Base-by-base conservation (phyloP, 2,888 invertebrate genomes). In the Habrosyne pyritoides region DNA sequence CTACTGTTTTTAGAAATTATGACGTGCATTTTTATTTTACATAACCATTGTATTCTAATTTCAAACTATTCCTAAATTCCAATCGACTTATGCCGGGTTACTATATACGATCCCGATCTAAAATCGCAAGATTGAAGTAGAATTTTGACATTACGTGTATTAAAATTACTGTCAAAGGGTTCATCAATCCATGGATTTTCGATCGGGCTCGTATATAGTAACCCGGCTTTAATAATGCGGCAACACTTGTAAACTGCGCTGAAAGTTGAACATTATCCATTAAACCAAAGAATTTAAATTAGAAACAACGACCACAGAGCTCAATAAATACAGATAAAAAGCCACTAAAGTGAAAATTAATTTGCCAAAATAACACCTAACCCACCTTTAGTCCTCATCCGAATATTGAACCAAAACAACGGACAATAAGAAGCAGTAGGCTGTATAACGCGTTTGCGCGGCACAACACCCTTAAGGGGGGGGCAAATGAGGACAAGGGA, bases 321-420 rank as follows among this genome's bases (percentile, higher is more conserved):
- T 14, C 6, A 26, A 26, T 24, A 24, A 4, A 26, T 26, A 60
- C 50, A 66, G 50, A 60, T 59, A 60, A 57, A 65, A 59, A 66
- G 26, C 26, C 10, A 50, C 30, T 42, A 18, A 12, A 50, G 60
- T 58, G 59, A 63, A 62, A 70, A 64, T 76, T 80, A 79, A 85
- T 82, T 79, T 73, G 67, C 67, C 74, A 79, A 82, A 87, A 85
- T 80, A 89, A 79, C 86, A 86, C 81, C 82, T 83, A 86, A 84
- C 87, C 83, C 81, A 88, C 87, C 89, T 88, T 82, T 75, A 84
- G 79, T 72, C 81, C 81, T 75, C 80, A 82, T 84, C 78, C 75
- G 78, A 87, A 90, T 89, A 90, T 90, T 82, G 89, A 89, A 82
- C 84, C 85, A 87, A 87, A 89, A 90, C 85, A 89, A 81, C 79